Percentiles rank a stretch among this genome's conserved stretches.
Evolutionary conservation across 2,113 vertebrate species (phyloP).

Genomic region (Heterochromis multidens): DNA sequence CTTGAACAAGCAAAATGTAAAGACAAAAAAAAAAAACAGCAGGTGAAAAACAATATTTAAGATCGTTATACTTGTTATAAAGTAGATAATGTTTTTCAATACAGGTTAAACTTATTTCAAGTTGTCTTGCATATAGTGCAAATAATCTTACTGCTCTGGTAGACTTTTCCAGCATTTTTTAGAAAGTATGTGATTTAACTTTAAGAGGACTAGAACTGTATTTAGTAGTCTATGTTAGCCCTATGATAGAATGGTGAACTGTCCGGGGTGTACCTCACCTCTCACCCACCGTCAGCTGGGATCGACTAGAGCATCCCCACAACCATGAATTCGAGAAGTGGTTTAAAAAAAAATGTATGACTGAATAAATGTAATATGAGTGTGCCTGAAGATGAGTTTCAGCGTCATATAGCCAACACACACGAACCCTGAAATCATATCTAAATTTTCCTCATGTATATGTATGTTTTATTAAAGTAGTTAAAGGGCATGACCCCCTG

Average conservation of each 20-base stretch:
- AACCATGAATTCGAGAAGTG: neutral
- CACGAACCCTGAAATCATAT: neutral
- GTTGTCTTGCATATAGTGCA: neutral
- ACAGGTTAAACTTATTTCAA: neutral
- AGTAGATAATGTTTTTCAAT: neutral
- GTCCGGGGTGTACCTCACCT: too few relatives aligned
- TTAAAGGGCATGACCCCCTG: rapidly evolving
- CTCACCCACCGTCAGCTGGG: rapidly evolving
- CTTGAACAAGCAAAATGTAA: neutral
- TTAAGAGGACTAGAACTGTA: too few relatives aligned
- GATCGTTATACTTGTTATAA: neutral
- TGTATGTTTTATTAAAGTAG: neutral
- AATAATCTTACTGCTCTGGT: neutral
- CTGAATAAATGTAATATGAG: neutral
- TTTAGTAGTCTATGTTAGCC: too few relatives aligned
- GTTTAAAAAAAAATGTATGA: neutral
- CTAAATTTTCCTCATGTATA: neutral
- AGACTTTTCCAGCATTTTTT: neutral
- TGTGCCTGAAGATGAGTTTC: neutral
- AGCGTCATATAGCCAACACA: neutral
- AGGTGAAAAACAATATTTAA: rapidly evolving
- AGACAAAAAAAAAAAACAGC: neutral
- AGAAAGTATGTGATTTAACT: too few relatives aligned
- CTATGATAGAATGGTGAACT: too few relatives aligned
- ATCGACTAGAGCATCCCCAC: neutral